These are phyloP conservation scores for Cydia amplana DNA, from an alignment of 1,140 invertebrate genomes.

Conservation along the genomic window DNA sequence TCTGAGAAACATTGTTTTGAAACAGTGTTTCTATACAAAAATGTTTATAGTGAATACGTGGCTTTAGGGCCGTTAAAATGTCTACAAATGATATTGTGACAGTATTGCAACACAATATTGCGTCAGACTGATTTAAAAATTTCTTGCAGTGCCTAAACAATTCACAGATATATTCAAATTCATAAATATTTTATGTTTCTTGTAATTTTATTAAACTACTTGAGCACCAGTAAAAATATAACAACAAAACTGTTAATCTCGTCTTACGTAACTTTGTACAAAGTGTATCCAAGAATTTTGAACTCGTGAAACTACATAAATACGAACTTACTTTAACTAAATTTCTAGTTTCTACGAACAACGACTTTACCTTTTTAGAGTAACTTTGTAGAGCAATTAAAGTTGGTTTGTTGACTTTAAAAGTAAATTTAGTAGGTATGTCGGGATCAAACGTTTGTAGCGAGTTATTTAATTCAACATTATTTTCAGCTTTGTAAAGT, in stretches of 20 bases:
- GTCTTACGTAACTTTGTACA: slow-evolving; percentile 4
- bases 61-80: too few relatives aligned
- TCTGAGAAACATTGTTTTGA: too few relatives aligned
- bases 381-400: slow-evolving; percentile 14
- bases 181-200: background rate
- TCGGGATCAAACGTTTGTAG: background rate
- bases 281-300: slow-evolving; percentile 15
- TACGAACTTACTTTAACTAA: slow-evolving; percentile 8
- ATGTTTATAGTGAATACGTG: too few relatives aligned
- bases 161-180: too few relatives aligned
- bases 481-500: background rate
- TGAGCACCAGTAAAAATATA: background rate
- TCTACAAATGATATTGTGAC: too few relatives aligned
- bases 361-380: slow-evolving; percentile 7
- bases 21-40: too few relatives aligned
- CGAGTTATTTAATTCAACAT: background rate
- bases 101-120: too few relatives aligned
- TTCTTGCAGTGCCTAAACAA: too few relatives aligned
- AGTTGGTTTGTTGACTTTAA: background rate
- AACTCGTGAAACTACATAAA: background rate
- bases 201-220: background rate
- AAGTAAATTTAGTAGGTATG: background rate
- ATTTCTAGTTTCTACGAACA: slow-evolving; percentile 7
- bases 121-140: too few relatives aligned
- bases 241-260: background rate